A percentile compares a stretch with the other conserved stretches of the same genome.
phyloP scores from a whole-genome alignment of 2,888 invertebrate species.

The Lasiommata megera region DNA sequence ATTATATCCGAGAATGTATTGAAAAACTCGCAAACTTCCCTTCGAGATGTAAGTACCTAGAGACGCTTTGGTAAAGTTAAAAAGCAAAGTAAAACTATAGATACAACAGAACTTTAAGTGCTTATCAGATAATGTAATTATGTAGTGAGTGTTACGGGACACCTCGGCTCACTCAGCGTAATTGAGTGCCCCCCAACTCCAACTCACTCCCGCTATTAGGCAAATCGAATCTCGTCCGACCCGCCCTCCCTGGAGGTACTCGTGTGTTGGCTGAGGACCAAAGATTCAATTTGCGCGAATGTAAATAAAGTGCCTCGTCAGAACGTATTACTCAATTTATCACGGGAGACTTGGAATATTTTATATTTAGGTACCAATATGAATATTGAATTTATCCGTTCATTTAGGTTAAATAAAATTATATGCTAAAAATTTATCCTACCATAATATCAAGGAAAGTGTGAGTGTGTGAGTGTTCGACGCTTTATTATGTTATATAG shows the following conservation, averaged over 20 bases:
- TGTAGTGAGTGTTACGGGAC: slow-evolving; percentile 47
- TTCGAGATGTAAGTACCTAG: no score
- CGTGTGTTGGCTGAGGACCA: slow-evolving; percentile 66
- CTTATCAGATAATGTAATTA: slow-evolving; percentile 80
- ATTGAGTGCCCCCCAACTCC: slow-evolving; percentile 46
- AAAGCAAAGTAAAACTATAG: background rate
- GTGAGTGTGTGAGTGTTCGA: no score
- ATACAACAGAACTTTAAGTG: slow-evolving; percentile 39
- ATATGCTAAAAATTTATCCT: no score
- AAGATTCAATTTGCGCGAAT: slow-evolving; percentile 76
- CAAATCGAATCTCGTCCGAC: slow-evolving; percentile 72
- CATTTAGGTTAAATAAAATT: no score
- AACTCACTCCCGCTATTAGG: slow-evolving; percentile 69
- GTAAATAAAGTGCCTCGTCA: slow-evolving; percentile 69
- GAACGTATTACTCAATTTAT: slow-evolving; percentile 31
- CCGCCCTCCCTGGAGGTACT: slow-evolving; percentile 36
- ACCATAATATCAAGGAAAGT: no score
- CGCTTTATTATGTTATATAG: no score
- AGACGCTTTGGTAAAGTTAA: no score
- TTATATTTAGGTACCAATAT: background rate
- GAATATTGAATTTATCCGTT: no score
- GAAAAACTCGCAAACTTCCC: no score
- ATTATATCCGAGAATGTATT: no score
- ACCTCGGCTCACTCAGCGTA: slow-evolving; percentile 40
- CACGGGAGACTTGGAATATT: slow-evolving; percentile 12